phyloP scores from a whole-genome alignment of 2,797 vertebrate species.

The Scolopax bukidnonensis region DNA sequence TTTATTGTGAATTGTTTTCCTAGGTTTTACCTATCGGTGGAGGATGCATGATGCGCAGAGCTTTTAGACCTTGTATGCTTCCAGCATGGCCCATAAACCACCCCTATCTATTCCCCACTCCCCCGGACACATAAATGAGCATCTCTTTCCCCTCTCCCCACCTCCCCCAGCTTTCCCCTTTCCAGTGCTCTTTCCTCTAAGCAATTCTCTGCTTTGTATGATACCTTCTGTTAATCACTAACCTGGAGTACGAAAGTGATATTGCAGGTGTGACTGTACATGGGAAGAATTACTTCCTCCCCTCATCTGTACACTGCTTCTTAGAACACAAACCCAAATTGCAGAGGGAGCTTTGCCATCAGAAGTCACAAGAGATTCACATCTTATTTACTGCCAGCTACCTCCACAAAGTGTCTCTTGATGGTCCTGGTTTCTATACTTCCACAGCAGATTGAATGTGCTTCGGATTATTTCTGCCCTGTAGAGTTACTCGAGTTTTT shows the following conservation, averaged over 20 bases:
- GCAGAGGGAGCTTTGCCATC: neutral
- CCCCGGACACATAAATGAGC: neutral
- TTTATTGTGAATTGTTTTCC: neutral
- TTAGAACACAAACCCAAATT: neutral
- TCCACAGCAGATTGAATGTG: neutral
- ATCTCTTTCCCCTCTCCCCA: neutral
- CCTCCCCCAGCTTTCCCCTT: accelerated
- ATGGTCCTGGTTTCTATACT: neutral
- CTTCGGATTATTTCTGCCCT: neutral
- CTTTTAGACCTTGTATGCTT: neutral
- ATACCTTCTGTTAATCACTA: neutral
- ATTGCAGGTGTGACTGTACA: neutral
- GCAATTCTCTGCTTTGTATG: neutral
- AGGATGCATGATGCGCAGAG: neutral
- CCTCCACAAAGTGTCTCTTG: neutral
- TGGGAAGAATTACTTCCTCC: neutral
- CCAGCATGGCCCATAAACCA: neutral
- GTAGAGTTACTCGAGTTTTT: neutral
- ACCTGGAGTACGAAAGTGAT: neutral
- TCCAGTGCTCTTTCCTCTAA: neutral
- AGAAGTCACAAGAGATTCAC: neutral
- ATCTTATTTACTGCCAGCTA: neutral
- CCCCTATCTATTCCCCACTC: accelerated
- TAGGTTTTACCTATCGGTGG: neutral
- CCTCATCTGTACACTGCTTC: neutral